Conservation (phyloP, 2,113 vertebrate genomes). For the Charina bottae region DNA sequence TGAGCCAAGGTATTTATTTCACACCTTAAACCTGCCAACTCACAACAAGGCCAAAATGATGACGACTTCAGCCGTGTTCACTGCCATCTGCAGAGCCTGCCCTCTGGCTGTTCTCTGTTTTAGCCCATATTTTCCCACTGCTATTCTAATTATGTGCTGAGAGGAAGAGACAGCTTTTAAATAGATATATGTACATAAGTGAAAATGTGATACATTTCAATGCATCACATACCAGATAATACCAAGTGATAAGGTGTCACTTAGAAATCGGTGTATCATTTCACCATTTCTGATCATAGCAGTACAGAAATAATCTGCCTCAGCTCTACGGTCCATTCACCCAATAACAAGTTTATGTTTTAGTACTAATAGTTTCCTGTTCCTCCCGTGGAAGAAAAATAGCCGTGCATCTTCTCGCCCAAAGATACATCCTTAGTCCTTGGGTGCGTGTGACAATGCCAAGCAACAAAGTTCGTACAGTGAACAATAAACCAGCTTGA, state of each 20-base stretch:
- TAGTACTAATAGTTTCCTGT: not conserved
- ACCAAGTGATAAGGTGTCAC: not conserved
- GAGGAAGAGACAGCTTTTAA: not conserved
- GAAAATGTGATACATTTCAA: not conserved
- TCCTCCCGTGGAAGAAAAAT: not conserved
- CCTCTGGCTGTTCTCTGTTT: not conserved
- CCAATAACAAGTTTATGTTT: not conserved
- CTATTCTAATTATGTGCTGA: not conserved
- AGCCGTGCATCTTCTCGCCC: not conserved
- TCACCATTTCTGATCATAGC: not conserved
- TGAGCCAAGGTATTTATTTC: not conserved
- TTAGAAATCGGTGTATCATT: not conserved
- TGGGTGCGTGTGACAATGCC: not conserved
- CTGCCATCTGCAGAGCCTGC: not conserved
- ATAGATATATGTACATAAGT: not conserved
- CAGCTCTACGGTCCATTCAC: too few species aligned
- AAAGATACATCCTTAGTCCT: not conserved
- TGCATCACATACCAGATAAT: not conserved
- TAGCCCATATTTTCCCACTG: not conserved
- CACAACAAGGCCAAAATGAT: not conserved
- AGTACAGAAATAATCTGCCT: not conserved
- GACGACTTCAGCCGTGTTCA: not conserved
- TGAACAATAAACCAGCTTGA: not conserved
- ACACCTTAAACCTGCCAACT: not conserved
- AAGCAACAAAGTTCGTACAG: not conserved